Evolutionary conservation across 2,888 invertebrate genomes (phyloP).

Genomic region (Orthosia gothica): DNA sequence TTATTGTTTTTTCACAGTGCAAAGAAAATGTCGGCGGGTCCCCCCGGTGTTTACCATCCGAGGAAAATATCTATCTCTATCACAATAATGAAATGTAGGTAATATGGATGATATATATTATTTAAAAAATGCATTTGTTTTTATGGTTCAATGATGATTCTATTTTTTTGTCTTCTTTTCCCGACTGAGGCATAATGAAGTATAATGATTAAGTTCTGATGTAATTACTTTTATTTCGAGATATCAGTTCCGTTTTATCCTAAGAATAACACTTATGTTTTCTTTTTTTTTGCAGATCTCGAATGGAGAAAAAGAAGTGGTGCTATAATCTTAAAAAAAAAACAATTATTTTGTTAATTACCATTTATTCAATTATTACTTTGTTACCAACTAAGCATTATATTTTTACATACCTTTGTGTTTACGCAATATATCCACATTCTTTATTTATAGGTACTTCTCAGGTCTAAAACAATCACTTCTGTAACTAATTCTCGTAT

Average conservation of each 20-base stretch:
- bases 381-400: slow-evolving; percentile 14
- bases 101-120: too few species aligned
- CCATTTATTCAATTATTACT: slow-evolving; percentile 22
- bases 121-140: too few species aligned
- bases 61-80: slow-evolving; percentile 12
- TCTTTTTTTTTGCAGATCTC: slow-evolving; percentile 70
- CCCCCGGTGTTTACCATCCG: slow-evolving; percentile 17
- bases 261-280: slow-evolving; percentile 1
- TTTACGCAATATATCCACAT: neutral
- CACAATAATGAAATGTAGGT: slow-evolving; percentile 48
- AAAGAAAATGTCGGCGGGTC: slow-evolving; percentile 22
- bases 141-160: slow-evolving; percentile 74
- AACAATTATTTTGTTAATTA: slow-evolving; percentile 17
- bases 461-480: slow-evolving; percentile 3
- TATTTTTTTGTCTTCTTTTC: slow-evolving; percentile 88
- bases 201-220: slow-evolving; percentile 61
- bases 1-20: slow-evolving; percentile 49
- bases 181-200: slow-evolving; percentile 87
- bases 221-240: neutral
- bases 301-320: slow-evolving; percentile 24
- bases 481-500: slow-evolving; percentile 3
- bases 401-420: slow-evolving; percentile 17
- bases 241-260: neutral
- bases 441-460: slow-evolving; percentile 21
- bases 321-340: slow-evolving; percentile 38